Percentiles rank a stretch among this genome's conserved stretches.
These are phyloP conservation scores for Pollimyrus isidori DNA, from an alignment of 2,113 vertebrate genomes.

Conservation along the genomic window DNA sequence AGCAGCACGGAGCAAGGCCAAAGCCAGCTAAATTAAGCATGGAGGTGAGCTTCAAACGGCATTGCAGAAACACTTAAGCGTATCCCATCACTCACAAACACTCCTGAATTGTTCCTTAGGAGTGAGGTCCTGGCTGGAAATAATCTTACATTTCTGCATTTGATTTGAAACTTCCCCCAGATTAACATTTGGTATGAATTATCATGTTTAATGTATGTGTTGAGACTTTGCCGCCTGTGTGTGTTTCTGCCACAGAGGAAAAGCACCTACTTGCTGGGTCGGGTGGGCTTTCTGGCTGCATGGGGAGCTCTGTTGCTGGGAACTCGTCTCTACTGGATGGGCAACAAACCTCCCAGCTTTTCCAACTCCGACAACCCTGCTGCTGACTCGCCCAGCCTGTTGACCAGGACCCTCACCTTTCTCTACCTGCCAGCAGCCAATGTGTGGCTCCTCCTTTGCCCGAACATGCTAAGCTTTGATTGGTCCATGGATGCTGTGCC, in stretches of 20 bases:
- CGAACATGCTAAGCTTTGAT: constrained; percentile 91
- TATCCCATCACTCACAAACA: neutral
- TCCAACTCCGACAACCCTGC: constrained; percentile 98
- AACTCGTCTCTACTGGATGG: constrained; percentile 95
- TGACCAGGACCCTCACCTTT: constrained; percentile 82
- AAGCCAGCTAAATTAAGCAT: neutral
- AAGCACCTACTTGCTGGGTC: constrained; percentile 75
- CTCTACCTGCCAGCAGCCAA: constrained; percentile 87
- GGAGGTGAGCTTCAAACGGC: neutral
- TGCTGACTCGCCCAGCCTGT: constrained; percentile 76
- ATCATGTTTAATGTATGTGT: neutral
- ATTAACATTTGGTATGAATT: neutral
- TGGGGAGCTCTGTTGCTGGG: constrained; percentile 81
- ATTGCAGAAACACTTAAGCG: neutral
- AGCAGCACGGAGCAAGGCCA: neutral
- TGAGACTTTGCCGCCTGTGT: neutral
- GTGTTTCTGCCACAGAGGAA: constrained; percentile 67
- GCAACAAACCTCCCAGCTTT: constrained; percentile 95
- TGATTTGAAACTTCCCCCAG: neutral
- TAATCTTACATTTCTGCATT: neutral
- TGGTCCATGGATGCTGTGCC: constrained; percentile 99
- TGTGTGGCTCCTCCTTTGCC: constrained; percentile 89
- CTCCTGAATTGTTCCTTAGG: neutral
- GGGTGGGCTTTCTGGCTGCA: constrained; percentile 71
- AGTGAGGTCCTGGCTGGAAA: neutral